phyloP scores from a whole-genome alignment of 92 coral and sea anemone genomes.

The Siderastrea radians region DNA sequence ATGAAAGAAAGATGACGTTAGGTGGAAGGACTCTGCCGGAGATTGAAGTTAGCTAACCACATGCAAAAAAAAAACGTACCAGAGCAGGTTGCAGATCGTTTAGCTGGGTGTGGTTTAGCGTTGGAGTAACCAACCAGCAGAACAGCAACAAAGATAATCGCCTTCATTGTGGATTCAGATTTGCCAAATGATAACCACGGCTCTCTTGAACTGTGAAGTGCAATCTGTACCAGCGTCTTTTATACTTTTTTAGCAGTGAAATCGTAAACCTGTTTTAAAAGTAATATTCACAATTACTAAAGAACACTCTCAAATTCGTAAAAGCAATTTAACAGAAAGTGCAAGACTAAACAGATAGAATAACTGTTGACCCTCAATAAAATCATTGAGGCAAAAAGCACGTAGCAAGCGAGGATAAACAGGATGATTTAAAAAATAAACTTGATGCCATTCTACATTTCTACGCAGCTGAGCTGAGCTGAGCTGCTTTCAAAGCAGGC shows the following conservation, averaged over 20 bases:
- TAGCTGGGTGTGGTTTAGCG: background rate
- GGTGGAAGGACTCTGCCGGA: too few species aligned
- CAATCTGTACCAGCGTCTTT: background rate
- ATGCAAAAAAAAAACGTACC: background rate
- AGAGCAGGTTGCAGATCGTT: conserved; percentile 6
- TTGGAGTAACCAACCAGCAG: background rate
- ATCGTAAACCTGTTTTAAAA: background rate
- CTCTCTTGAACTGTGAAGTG: background rate
- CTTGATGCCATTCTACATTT: too few species aligned
- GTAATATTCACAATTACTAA: background rate
- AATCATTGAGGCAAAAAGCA: background rate
- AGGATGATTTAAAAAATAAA: too few species aligned
- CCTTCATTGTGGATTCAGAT: conserved; percentile 16
- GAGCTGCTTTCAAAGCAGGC: too few species aligned
- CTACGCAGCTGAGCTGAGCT: too few species aligned
- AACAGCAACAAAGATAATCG: background rate
- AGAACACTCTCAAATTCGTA: background rate
- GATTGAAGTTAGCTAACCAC: too few species aligned
- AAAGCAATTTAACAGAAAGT: background rate
- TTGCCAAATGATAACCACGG: background rate
- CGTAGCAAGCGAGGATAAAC: too few species aligned
- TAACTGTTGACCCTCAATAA: background rate
- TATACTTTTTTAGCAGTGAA: background rate
- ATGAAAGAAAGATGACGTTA: background rate
- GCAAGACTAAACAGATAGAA: background rate